phyloP scores from a whole-genome alignment of 2,113 vertebrate genomes.

The Dascyllus trimaculatus region DNA sequence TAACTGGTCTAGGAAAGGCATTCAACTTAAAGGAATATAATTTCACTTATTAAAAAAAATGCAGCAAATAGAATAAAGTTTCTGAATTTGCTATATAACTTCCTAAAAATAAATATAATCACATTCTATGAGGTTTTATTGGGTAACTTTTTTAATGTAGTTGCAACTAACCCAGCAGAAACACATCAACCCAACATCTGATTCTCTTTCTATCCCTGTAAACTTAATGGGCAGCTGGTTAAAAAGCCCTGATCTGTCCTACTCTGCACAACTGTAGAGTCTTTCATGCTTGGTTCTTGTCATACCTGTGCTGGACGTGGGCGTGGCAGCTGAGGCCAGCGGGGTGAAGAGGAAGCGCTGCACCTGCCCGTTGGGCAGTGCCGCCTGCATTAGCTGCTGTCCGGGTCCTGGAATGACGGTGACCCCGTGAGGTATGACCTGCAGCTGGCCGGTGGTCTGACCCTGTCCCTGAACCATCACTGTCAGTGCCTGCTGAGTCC shows the following conservation, averaged over 20 bases:
- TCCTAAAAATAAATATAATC: background rate
- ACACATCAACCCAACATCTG: background rate
- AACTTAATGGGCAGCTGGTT: background rate
- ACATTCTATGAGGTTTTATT: background rate
- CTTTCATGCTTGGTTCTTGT: too few species aligned
- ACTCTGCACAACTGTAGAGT: background rate
- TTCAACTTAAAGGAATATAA: background rate
- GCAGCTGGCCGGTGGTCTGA: constrained; percentile 96
- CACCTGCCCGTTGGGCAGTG: constrained; percentile 96
- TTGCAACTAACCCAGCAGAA: too few species aligned
- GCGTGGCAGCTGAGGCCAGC: constrained; percentile 81
- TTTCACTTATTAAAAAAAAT: too few species aligned
- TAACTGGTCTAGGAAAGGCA: background rate
- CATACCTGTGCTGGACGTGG: constrained; percentile 73
- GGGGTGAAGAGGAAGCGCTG: constrained; percentile 99
- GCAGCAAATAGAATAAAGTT: too few species aligned
- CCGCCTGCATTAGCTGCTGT: constrained; percentile 99
- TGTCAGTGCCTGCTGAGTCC: constrained; percentile 93
- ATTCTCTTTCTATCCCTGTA: background rate
- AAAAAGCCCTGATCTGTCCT: background rate
- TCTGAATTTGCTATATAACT: too few species aligned
- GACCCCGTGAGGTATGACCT: constrained; percentile 97
- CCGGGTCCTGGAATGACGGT: constrained; percentile 96
- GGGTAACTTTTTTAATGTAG: background rate
- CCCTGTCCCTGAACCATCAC: constrained; percentile 99